Base-by-base conservation (phyloP, 2,888 invertebrate genomes). In the Euproctis similis region DNA sequence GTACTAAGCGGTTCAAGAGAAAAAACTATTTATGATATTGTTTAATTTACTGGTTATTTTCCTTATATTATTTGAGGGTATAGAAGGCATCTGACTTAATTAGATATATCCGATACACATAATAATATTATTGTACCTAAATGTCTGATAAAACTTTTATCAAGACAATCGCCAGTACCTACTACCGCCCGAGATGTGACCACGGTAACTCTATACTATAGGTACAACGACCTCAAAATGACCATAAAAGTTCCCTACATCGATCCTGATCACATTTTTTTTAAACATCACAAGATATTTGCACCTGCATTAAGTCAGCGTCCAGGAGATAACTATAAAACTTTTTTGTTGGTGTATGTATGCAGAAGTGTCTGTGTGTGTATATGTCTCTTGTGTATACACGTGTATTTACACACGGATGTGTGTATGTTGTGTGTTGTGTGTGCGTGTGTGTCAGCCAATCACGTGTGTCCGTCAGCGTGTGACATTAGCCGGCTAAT, bases 401-500 rank as follows among this genome's bases (percentile, higher is more conserved):
- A 4, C 24, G 30, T 14, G 20, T 11, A 9, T 4, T 6, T n/a
- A 14, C 13, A 7, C 29, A 4, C 13, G 1, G 3, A 8, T 2
- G 24, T 21, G 27, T 27, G n/a, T 22, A 10, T 7, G 4, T 26
- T 19, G 42, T 43, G 33, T 33, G 30, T 32, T n/a, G 24, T 25
- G 21, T 30, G 42, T 50, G 53, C 43, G 45, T 41, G 37, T 42
- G 31, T 39, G 39, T 35, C 30, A 37, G 42, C 71, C 74, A 73
- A 72, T 73, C 72, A 70, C 61, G 49, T 58, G 55, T 30, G 42
- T 47, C 58, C 53, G 58, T 61, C 63, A 51, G 39, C 24, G 36
- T 36, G 46, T 59, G 61, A 67, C 73, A 76, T 78, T 76, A 77
- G 59, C 48, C 42, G 34, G 51, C 57, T 69, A 74, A 77, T 67